phyloP scores from a whole-genome alignment of 1,140 invertebrate species.

The Rhopalosiphum maidis region DNA sequence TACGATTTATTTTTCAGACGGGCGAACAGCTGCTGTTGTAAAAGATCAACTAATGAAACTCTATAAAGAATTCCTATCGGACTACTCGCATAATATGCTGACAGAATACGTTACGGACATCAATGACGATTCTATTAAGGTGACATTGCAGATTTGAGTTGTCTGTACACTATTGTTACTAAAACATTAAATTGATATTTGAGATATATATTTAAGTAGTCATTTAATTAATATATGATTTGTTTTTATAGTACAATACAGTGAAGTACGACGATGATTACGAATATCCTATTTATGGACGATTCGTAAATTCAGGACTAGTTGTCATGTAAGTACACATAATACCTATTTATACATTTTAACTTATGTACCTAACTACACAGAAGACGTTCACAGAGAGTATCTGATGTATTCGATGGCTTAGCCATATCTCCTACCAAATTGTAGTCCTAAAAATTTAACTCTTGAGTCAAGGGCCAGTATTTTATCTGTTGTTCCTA shows the following conservation, averaged over 20 bases:
- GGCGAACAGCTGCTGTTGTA: not conserved
- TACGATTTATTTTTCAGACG: not conserved
- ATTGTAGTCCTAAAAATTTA: not conserved
- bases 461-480: not conserved
- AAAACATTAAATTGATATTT: not conserved
- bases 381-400: no score
- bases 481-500: not conserved
- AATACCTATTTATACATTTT: not conserved
- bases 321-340: constrained; percentile 30
- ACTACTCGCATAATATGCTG: not conserved
- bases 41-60: not conserved
- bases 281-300: not conserved
- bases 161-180: not conserved
- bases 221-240: not conserved
- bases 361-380: not conserved
- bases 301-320: not conserved
- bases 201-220: not conserved
- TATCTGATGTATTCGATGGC: not conserved
- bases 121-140: not conserved
- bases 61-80: not conserved
- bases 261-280: not conserved
- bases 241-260: not conserved
- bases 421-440: not conserved
- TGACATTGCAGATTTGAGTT: not conserved
- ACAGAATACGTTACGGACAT: not conserved